Conservation (phyloP, 2,797 vertebrate genomes). For the Danio albolineatus region DNA sequence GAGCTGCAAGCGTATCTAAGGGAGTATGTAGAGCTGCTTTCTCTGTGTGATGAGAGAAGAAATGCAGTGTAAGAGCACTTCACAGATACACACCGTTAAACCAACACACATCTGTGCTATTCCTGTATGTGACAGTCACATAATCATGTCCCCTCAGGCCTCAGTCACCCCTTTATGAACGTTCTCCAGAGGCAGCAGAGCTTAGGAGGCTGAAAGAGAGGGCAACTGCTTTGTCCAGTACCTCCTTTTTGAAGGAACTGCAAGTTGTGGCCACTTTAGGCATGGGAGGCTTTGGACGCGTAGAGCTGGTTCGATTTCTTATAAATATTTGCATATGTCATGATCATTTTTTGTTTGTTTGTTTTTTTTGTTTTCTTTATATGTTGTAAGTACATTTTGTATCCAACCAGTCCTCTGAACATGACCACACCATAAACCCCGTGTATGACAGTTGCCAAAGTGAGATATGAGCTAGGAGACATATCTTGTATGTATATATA, state of each 20-base stretch:
- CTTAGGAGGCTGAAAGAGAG: conserved; percentile 72
- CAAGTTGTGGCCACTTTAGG: conserved; percentile 80
- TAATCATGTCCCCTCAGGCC: conserved; percentile 63
- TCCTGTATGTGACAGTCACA: conserved; percentile 9
- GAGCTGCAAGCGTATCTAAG: conserved; percentile 80
- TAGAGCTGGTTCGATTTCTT: conserved; percentile 77
- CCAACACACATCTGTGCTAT: not conserved
- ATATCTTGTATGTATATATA: no score
- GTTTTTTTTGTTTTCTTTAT: no score
- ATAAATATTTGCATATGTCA: not conserved
- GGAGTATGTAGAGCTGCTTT: conserved; percentile 80
- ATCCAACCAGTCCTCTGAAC: no score
- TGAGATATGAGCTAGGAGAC: no score
- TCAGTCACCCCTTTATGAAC: conserved; percentile 70
- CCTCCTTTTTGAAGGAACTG: conserved; percentile 74
- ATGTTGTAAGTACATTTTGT: no score
- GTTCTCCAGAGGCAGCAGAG: conserved; percentile 69
- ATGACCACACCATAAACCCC: no score
- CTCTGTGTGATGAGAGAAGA: conserved; percentile 77
- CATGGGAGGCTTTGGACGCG: conserved; percentile 83
- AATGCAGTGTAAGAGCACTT: conserved; percentile 73
- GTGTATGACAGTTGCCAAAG: no score
- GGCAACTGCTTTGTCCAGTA: conserved; percentile 66
- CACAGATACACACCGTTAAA: not conserved
- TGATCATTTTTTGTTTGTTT: no score